Evolutionary conservation across 2,888 invertebrate species (phyloP), one percentile per base, ranked within the genome.

Genomic region (Gortyna flavago): DNA sequence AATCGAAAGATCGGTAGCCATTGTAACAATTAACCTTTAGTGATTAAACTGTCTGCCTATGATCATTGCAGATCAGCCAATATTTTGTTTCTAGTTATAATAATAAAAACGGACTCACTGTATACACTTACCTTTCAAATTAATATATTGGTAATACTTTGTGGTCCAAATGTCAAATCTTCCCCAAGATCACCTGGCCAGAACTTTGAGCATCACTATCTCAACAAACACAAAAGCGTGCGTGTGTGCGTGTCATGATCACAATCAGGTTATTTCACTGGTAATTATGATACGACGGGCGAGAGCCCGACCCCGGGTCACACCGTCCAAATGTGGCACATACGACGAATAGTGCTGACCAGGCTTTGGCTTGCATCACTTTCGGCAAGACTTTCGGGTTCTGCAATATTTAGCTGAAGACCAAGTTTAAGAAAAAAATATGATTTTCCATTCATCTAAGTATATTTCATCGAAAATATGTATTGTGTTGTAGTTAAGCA

Each of bases 191-290:
- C 25, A 68, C 21, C 32, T n/a, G 21, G 7, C 8, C 16, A 77
- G 65, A 88, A 85, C 72, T 84, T 96, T 95, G 93, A 92, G 91
- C 78, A 91, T 76, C 93, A n/a, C 91, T 92, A 91, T 18, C 83
- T 80, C 75, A 88, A 89, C 90, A 92, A 93, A 93, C 89, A 94
- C 91, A 92, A 92, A 92, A 89, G 90, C 91, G 84, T 89, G 89
- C 85, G 87, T 94, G 94, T 96, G 95, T 95, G 95, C 92, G 95
- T 95, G 94, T 92, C 89, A 91, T 96, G 96, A 96, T 96, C 96
- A 96, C 96, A 96, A 96, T 96, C 96, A 95, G 96, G 96, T 96
- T 96, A 96, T 96, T 96, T 96, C 95, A 95, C 95, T 95, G 96
- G 95, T 96, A 96, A 96, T 96, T 96, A 96, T 96, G 96, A 96